A percentile compares a stretch with the other conserved stretches of the same genome.
Conservation (phyloP, 2,113 vertebrate genomes). For the Myotis lucifugus region DNA sequence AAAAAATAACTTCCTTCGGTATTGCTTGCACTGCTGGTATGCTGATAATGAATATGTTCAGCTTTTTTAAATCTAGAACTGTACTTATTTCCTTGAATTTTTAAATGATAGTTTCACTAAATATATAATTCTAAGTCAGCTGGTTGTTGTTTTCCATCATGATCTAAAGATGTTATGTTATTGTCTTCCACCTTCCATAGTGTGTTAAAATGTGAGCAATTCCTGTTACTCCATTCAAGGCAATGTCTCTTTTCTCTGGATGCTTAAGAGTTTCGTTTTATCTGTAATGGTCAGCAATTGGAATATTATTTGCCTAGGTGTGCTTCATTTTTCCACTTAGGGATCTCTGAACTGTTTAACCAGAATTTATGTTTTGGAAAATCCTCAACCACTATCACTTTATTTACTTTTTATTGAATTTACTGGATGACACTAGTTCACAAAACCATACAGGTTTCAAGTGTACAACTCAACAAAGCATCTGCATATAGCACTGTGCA, state of each 20-base stretch:
- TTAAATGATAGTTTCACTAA: background rate
- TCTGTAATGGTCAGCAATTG: background rate
- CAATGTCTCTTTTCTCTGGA: background rate
- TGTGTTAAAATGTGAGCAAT: slow-evolving; percentile 1
- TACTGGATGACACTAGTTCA: too few relatives aligned
- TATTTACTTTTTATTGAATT: background rate
- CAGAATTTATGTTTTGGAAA: background rate
- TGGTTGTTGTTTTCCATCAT: background rate
- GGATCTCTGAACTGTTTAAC: background rate
- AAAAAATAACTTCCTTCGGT: too few relatives aligned
- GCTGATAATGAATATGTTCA: too few relatives aligned
- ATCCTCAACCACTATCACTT: background rate
- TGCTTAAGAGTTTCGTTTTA: background rate
- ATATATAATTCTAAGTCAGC: background rate
- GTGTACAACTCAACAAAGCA: too few relatives aligned
- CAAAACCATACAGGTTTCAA: too few relatives aligned
- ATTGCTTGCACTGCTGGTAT: too few relatives aligned
- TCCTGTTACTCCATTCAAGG: background rate
- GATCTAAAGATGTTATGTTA: background rate
- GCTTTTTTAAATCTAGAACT: too few relatives aligned
- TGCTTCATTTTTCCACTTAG: background rate
- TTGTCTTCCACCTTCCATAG: background rate
- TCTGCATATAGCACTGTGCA: too few relatives aligned
- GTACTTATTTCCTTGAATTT: too few relatives aligned
- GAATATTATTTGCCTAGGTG: background rate